Evolutionary conservation across 2,797 vertebrate genomes (phyloP).

Genomic region (Cheirogaleus major): DNA sequence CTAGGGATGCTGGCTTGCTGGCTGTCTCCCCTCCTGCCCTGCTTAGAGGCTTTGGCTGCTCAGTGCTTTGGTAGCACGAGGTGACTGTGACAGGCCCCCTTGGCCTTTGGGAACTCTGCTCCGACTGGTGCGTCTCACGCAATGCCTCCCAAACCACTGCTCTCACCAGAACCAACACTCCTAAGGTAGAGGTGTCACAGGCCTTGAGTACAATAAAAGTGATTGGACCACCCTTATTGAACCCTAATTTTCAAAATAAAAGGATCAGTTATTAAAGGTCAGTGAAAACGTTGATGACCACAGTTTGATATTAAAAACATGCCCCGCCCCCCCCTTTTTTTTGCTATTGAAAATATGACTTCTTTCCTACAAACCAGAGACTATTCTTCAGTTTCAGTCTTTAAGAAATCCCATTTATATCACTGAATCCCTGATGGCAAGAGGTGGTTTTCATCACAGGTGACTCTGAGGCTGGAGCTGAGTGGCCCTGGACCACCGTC

Average conservation of each 20-base stretch:
- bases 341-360: conserved; percentile 46
- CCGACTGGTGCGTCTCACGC: background rate
- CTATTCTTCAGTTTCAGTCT: background rate
- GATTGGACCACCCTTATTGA: background rate
- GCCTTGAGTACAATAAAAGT: conserved; percentile 35
- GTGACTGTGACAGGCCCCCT: conserved; percentile 23
- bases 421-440: conserved; percentile 17
- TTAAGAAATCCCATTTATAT: background rate
- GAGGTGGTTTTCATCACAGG: conserved; percentile 82
- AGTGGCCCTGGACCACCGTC: conserved; percentile 93
- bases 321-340: background rate
- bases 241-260: conserved; percentile 51
- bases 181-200: background rate
- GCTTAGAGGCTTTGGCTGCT: conserved; percentile 72
- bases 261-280: conserved; percentile 42
- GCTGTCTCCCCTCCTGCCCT: conserved; percentile 33
- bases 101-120: conserved; percentile 52
- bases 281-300: conserved; percentile 42
- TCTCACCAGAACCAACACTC: conserved; percentile 41
- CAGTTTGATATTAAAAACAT: conserved; percentile 27
- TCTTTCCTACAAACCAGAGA: conserved; percentile 4
- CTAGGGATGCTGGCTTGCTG: conserved; percentile 57
- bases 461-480: conserved; percentile 93
- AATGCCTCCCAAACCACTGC: background rate
- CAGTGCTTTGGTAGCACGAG: conserved; percentile 52